Evolutionary conservation across 1,140 invertebrate species (phyloP).

Genomic region (Lutraria rhynchaena): DNA sequence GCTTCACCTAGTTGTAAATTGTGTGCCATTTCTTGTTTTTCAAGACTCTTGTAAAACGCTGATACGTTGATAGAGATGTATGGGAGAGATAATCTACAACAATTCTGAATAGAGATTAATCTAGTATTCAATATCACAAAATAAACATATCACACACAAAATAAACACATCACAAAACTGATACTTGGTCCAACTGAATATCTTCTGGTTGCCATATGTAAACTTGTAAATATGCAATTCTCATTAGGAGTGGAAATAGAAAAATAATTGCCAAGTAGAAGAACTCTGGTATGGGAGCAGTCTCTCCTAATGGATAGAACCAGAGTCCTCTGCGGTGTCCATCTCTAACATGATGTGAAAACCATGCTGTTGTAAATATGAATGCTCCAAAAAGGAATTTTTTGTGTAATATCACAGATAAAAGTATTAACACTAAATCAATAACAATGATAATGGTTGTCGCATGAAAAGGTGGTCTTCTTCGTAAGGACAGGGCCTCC

Average conservation of each 20-base stretch:
- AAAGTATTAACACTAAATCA: slow-evolving; percentile 36
- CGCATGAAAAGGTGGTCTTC: slow-evolving; percentile 77
- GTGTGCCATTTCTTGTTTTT: no score
- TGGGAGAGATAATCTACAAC: no score
- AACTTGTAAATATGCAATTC: background rate
- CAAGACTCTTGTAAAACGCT: no score
- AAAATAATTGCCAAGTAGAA: slow-evolving; percentile 61
- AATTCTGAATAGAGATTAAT: no score
- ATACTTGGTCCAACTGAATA: no score
- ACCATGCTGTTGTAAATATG: slow-evolving; percentile 69
- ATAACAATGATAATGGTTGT: slow-evolving; percentile 68
- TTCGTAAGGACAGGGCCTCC: slow-evolving; percentile 69
- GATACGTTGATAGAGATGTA: no score
- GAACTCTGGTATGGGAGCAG: slow-evolving; percentile 65
- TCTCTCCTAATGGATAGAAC: slow-evolving; percentile 73
- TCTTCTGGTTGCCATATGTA: no score
- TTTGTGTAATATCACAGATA: slow-evolving; percentile 32
- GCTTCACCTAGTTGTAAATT: no score
- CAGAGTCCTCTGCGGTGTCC: slow-evolving; percentile 74
- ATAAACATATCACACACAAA: no score
- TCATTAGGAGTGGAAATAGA: slow-evolving; percentile 40
- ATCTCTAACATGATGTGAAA: slow-evolving; percentile 79
- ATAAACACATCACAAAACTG: no score
- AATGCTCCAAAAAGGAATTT: slow-evolving; percentile 20
- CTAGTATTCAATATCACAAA: no score